Evolutionary conservation across 2,888 invertebrate genomes (phyloP).

Genomic region (Lepetodrilus schrolli): DNA sequence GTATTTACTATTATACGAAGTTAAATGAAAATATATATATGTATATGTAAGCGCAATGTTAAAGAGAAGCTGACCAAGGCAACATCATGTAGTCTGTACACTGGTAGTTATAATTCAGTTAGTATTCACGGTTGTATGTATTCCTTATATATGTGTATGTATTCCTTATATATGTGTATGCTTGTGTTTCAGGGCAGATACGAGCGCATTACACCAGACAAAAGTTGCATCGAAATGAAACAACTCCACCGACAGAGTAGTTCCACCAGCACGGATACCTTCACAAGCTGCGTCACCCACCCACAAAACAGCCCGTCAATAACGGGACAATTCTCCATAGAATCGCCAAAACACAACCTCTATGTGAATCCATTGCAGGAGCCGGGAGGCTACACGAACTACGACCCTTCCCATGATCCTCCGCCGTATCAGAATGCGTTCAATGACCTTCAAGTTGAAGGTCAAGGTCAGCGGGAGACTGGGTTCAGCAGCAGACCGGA

Average conservation of each 20-base stretch:
- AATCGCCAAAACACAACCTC: constrained; percentile 61
- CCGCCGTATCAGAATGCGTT: constrained; percentile 38
- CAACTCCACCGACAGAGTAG: constrained; percentile 67
- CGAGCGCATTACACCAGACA: constrained; percentile 39
- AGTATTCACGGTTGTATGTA: too few species aligned
- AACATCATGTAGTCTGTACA: too few species aligned
- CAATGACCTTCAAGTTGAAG: constrained; percentile 24
- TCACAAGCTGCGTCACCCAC: constrained; percentile 96
- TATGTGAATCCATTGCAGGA: constrained; percentile 73
- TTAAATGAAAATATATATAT: too few species aligned
- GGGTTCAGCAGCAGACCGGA: constrained; percentile 41
- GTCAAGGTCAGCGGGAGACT: constrained; percentile 38
- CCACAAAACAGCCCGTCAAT: constrained; percentile 77
- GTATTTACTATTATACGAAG: too few species aligned
- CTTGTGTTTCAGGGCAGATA: constrained; percentile 4
- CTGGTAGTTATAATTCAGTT: too few species aligned
- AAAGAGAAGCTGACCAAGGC: too few species aligned
- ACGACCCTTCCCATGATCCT: constrained; percentile 29
- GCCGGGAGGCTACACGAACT: constrained; percentile 39
- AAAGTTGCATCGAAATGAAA: constrained; percentile 69
- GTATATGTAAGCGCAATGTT: too few species aligned
- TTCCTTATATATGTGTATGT: too few species aligned
- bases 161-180: too few species aligned
- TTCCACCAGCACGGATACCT: constrained; percentile 90
- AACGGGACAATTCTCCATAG: constrained; percentile 31